Conservation (phyloP, 2,888 invertebrate species). For the Heliothis peltigera region DNA sequence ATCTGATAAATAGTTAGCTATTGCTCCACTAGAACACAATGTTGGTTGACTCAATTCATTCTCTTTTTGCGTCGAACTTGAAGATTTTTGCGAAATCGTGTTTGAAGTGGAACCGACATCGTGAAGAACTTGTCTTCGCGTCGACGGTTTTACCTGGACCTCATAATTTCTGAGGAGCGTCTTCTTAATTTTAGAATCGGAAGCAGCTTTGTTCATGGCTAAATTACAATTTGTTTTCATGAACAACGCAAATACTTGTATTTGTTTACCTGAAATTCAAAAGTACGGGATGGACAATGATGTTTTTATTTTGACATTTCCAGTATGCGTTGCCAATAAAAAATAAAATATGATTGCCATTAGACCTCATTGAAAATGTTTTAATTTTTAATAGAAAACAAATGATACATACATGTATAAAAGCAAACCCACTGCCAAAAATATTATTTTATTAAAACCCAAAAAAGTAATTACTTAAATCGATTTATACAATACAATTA, state of each 20-base stretch:
- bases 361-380: background rate
- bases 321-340: constrained; percentile 14
- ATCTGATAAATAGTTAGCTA: constrained; percentile 80
- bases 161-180: constrained; percentile 81
- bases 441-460: background rate
- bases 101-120: constrained; percentile 70
- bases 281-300: constrained; percentile 29
- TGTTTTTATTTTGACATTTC: constrained; percentile 29
- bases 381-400: background rate
- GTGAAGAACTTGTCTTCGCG: constrained; percentile 65
- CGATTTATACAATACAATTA: background rate
- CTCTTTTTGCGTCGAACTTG: constrained; percentile 63
- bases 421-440: background rate
- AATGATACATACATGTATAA: too few relatives aligned
- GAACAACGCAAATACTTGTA: constrained; percentile 3
- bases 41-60: constrained; percentile 75
- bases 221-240: constrained; percentile 10
- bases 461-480: background rate
- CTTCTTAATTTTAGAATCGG: constrained; percentile 83
- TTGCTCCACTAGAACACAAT: constrained; percentile 80
- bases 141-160: constrained; percentile 66
- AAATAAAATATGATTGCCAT: constrained; percentile 20
- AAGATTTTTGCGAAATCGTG: constrained; percentile 36
- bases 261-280: constrained; percentile 58
- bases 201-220: constrained; percentile 74